Conservation (phyloP, 2,888 invertebrate species). For the Pterobdella sp. region DNA sequence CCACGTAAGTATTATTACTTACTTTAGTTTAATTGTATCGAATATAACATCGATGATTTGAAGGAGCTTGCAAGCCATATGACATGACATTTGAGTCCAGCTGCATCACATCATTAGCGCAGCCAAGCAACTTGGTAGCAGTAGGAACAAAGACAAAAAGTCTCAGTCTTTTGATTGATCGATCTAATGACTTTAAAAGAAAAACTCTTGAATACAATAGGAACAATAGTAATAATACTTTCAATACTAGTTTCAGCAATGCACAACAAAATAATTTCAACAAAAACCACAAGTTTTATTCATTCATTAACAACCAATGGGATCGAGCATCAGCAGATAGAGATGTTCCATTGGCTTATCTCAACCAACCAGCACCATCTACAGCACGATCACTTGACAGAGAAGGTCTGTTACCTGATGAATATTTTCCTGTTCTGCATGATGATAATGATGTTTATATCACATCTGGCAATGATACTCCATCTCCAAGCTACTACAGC, state of each 20-base stretch:
- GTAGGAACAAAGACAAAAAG: constrained; percentile 36
- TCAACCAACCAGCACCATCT: constrained; percentile 42
- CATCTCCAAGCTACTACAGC: neutral
- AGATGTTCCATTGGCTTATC: constrained; percentile 54
- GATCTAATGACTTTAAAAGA: constrained; percentile 27
- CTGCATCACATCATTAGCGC: constrained; percentile 33
- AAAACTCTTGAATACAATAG: neutral
- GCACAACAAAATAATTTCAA: constrained; percentile 44
- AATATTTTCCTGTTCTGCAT: constrained; percentile 34
- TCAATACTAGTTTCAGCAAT: neutral
- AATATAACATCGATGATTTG: neutral
- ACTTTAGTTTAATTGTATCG: neutral
- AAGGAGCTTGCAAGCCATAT: neutral
- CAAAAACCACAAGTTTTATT: constrained; percentile 34
- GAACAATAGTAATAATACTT: constrained; percentile 4
- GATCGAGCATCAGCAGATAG: constrained; percentile 57
- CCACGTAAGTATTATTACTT: neutral
- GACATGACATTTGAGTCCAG: neutral
- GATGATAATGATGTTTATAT: constrained; percentile 30
- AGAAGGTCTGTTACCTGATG: constrained; percentile 42
- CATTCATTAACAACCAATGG: constrained; percentile 49
- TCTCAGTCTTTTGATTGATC: constrained; percentile 31
- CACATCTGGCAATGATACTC: constrained; percentile 27
- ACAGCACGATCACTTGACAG: constrained; percentile 48
- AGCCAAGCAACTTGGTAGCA: constrained; percentile 41